Conservation (phyloP, 2,888 invertebrate genomes). For the Mycalesis mineus region DNA sequence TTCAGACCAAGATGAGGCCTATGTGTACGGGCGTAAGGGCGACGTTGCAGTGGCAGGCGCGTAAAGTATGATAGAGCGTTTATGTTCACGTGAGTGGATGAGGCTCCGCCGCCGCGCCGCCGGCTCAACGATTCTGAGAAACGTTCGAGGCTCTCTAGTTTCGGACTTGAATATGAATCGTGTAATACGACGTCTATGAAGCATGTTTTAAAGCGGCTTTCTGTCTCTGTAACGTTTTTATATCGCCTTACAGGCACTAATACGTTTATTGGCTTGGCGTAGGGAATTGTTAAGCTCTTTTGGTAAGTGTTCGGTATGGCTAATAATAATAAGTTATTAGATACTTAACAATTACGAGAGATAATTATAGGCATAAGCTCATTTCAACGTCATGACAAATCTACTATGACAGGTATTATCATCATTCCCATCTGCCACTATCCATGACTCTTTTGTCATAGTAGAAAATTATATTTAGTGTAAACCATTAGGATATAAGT, state of each 20-base stretch:
- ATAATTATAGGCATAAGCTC: too few species aligned
- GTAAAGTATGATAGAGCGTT: slow-evolving; percentile 71
- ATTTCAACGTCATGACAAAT: too few species aligned
- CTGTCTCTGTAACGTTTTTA: slow-evolving; percentile 7
- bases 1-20: slow-evolving; percentile 58
- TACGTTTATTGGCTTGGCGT: neutral
- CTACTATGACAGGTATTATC: too few species aligned
- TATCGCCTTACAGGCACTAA: neutral
- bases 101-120: slow-evolving; percentile 69
- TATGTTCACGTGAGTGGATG: slow-evolving; percentile 76
- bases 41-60: slow-evolving; percentile 41
- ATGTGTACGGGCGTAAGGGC: slow-evolving; percentile 45
- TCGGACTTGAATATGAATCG: slow-evolving; percentile 72
- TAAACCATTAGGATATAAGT: too few species aligned
- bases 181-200: slow-evolving; percentile 47
- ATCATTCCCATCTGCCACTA: too few species aligned
- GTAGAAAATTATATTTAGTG: too few species aligned
- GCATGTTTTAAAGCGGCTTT: slow-evolving; percentile 40
- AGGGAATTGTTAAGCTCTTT: neutral
- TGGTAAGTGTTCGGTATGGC: neutral
- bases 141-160: slow-evolving; percentile 71
- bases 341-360: neutral
- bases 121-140: slow-evolving; percentile 76
- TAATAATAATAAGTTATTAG: neutral
- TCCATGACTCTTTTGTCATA: too few species aligned